phyloP scores from a whole-genome alignment of 1,140 invertebrate genomes.

The Ceratina calcarata region DNA sequence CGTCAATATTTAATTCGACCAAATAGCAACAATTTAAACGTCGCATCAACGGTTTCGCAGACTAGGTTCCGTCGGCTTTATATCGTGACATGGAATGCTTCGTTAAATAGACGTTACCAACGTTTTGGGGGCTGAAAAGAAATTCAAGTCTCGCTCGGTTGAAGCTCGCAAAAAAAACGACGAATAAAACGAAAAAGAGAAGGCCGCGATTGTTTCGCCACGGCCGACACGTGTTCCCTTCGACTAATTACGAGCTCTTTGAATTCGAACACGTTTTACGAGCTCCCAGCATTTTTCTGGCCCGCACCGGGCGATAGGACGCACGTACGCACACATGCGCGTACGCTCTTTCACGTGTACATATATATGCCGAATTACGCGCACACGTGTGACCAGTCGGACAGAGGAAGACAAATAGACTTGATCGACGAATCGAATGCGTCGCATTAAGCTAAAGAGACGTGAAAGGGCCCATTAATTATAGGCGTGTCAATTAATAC shows the following conservation, averaged over 20 bases:
- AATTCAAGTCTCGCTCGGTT: slow-evolving; percentile 21
- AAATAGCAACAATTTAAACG: neutral
- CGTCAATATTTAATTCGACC: neutral
- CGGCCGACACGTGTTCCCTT: slow-evolving; percentile 30
- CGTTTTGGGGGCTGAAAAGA: slow-evolving; percentile 20
- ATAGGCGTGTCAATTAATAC: slow-evolving; percentile 11
- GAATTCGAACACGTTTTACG: slow-evolving; percentile 52
- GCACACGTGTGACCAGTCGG: neutral
- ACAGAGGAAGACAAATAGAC: slow-evolving; percentile 45
- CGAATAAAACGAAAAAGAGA: neutral
- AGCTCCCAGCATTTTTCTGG: slow-evolving; percentile 46
- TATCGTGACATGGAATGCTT: neutral
- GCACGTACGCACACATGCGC: neutral
- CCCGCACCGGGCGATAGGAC: neutral
- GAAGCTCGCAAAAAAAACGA: neutral
- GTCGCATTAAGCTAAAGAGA: slow-evolving; percentile 19
- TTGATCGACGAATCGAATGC: slow-evolving; percentile 57
- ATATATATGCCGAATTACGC: neutral
- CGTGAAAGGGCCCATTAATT: slow-evolving; percentile 9
- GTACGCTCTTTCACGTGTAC: too few species aligned
- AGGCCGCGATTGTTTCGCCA: slow-evolving; percentile 49
- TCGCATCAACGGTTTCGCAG: neutral
- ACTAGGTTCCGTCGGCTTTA: too few species aligned
- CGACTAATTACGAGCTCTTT: slow-evolving; percentile 58
- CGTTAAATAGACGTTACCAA: neutral